These are phyloP conservation scores for Dryococelus australis DNA, from an alignment of 2,888 invertebrate species.

Conservation along the genomic window DNA sequence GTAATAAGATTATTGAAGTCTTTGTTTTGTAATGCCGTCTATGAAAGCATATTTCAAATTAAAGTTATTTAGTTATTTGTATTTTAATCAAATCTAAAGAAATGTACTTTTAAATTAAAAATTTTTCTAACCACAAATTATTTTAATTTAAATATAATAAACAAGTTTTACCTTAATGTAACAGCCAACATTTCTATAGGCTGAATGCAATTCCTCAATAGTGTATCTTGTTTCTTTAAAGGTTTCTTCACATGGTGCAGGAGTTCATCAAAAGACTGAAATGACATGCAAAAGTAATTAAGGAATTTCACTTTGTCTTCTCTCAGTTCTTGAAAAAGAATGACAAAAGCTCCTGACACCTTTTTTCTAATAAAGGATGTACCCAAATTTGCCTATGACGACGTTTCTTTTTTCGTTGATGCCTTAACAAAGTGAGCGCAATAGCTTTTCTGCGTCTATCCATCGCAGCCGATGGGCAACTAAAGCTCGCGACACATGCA, in stretches of 20 bases:
- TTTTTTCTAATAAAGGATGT: background rate
- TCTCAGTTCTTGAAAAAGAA: background rate
- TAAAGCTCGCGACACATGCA: background rate
- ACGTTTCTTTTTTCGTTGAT: background rate
- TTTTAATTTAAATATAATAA: too few species aligned
- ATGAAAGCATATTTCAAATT: background rate
- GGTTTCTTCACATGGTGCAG: conserved; percentile 3
- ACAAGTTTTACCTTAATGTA: conserved; percentile 4
- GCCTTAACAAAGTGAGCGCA: too few species aligned
- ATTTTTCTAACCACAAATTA: too few species aligned
- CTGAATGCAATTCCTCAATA: conserved; percentile 2
- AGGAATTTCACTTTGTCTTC: background rate
- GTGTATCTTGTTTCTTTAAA: background rate
- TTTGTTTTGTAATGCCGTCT: background rate
- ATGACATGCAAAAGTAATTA: background rate
- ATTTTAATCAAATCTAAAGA: background rate
- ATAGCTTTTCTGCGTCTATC: too few species aligned
- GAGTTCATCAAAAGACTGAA: background rate
- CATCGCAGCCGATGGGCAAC: background rate
- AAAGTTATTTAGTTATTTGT: background rate
- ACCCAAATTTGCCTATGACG: background rate
- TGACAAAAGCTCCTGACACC: background rate
- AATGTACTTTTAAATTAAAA: background rate
- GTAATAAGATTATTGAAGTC: background rate
- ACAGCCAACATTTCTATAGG: background rate